A percentile compares a stretch with the other conserved stretches of the same genome.
phyloP scores from a whole-genome alignment of 1,140 invertebrate species.

The Heliconius himera region DNA sequence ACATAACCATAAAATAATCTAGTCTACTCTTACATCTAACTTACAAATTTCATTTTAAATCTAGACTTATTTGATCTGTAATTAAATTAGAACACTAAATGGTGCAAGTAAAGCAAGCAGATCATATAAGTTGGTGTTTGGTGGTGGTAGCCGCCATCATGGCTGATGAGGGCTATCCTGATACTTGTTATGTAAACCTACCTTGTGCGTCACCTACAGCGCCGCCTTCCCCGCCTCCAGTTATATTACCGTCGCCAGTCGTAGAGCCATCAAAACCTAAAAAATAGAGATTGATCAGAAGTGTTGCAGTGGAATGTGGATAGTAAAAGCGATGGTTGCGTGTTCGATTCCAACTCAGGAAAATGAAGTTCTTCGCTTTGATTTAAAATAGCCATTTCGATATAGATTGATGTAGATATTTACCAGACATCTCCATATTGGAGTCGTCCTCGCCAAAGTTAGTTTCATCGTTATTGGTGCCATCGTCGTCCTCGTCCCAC shows the following conservation, averaged over 20 bases:
- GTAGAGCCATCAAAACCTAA: slow-evolving; percentile 79
- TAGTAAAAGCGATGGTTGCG: no score
- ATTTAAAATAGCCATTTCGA: no score
- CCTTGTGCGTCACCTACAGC: slow-evolving; percentile 82
- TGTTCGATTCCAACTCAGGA: no score
- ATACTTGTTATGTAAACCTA: slow-evolving; percentile 71
- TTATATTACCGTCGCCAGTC: slow-evolving; percentile 78
- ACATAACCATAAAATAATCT: slow-evolving; percentile 45
- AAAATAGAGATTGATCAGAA: slow-evolving; percentile 16
- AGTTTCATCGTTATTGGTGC: slow-evolving; percentile 80
- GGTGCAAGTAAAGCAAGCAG: background rate
- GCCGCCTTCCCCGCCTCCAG: slow-evolving; percentile 78
- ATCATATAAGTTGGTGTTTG: slow-evolving; percentile 45
- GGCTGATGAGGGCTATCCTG: slow-evolving; percentile 43
- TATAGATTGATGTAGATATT: slow-evolving; percentile 36
- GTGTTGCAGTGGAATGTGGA: no score
- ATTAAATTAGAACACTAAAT: background rate
- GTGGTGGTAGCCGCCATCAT: slow-evolving; percentile 42
- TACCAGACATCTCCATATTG: slow-evolving; percentile 82
- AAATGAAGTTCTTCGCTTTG: no score
- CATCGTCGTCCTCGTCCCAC: slow-evolving; percentile 82
- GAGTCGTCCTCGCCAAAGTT: slow-evolving; percentile 82
- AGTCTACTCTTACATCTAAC: slow-evolving; percentile 59
- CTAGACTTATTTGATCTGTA: slow-evolving; percentile 43
- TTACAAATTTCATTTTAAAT: slow-evolving; percentile 78